Evolutionary conservation across 2,797 vertebrate species (phyloP), one percentile per base, ranked within the genome.

Genomic region (Kryptopterus vitreolus): DNA sequence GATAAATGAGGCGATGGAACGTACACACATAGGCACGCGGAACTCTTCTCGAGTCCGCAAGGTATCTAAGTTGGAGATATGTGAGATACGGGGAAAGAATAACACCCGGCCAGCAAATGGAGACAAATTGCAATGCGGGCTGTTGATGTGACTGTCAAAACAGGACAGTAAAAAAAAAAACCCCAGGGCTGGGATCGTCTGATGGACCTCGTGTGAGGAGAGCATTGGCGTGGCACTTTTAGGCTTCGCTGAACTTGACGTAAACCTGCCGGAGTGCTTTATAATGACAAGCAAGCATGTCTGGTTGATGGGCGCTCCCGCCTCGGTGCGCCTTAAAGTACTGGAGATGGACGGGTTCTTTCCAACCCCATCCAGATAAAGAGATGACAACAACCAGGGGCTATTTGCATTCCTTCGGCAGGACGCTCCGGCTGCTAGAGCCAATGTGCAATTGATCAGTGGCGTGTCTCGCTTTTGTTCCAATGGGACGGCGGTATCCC

Each of bases 231-330:
- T 50, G 72, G 80, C 61, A 76, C 66, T 79, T 85, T 84, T 82
- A 75, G 85, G 82, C 80, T 68, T 78, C 65, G 35, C 52, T 78
- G 79, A 80, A 48, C 74, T 76, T 63, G 63, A 78, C 66, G 79
- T 83, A 84, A 85, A 86, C 77, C 63, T 78, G 59, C n/a, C n/a
- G 58, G 65, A 87, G 83, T 81, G 83, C 63, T 80, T 78, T 71
- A 61, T 92, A 92, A 93, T 90, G 91, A 92, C 90, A 91, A 89
- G 88, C 92, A 93, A 91, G 90, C 90, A 92, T 92, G 91, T 93
- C 93, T 94, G 89, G 89, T 89, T 92, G 91, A 92, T 91, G 83
- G 70, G 87, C 88, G 87, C 87, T 88, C 86, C n/a, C 74, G 85
- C 87, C 87, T 87, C 86, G 85, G 74, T 81, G 69, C 58, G 78